Percentiles rank a stretch among this genome's conserved stretches.
These are phyloP conservation scores for Plemyria rubiginata DNA, from an alignment of 2,888 invertebrate genomes.

Conservation along the genomic window DNA sequence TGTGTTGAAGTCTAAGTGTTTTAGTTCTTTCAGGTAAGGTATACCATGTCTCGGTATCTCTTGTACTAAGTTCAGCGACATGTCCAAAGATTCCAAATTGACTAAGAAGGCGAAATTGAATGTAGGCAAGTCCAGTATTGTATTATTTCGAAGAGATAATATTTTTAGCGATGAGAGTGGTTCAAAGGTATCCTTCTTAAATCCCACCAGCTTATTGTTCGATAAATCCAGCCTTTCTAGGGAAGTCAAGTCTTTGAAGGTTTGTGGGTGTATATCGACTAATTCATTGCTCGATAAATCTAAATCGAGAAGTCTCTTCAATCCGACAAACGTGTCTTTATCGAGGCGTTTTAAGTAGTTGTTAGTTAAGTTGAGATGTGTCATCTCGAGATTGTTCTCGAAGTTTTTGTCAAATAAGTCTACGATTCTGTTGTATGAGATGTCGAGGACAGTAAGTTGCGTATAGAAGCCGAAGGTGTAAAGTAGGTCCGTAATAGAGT, in stretches of 20 bases:
- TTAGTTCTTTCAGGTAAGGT: constrained; percentile 89
- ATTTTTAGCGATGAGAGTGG: constrained; percentile 88
- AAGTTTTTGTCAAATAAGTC: constrained; percentile 93
- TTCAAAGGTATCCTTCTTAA: constrained; percentile 89
- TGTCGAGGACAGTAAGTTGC: constrained; percentile 91
- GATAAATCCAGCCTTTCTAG: constrained; percentile 90
- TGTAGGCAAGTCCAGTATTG: constrained; percentile 90
- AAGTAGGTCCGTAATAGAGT: constrained; percentile 91
- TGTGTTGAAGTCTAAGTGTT: constrained; percentile 88
- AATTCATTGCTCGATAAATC: constrained; percentile 92
- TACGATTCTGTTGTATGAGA: constrained; percentile 92
- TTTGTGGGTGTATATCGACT: constrained; percentile 88
- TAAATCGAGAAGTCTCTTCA: constrained; percentile 87
- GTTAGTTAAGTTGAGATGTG: constrained; percentile 90
- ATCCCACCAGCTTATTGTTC: constrained; percentile 89
- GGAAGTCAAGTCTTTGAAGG: constrained; percentile 91
- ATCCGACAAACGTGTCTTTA: constrained; percentile 91
- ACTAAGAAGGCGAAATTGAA: constrained; percentile 87
- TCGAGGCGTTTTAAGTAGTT: constrained; percentile 89
- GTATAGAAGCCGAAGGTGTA: constrained; percentile 92
- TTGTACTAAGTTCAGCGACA: constrained; percentile 92
- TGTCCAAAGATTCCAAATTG: constrained; percentile 88
- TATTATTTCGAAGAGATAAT: constrained; percentile 91
- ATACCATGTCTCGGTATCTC: constrained; percentile 89
- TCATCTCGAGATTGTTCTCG: constrained; percentile 89